These are phyloP conservation scores for Heterotilapia buettikoferi DNA, from an alignment of 2,113 vertebrate species.

Conservation along the genomic window DNA sequence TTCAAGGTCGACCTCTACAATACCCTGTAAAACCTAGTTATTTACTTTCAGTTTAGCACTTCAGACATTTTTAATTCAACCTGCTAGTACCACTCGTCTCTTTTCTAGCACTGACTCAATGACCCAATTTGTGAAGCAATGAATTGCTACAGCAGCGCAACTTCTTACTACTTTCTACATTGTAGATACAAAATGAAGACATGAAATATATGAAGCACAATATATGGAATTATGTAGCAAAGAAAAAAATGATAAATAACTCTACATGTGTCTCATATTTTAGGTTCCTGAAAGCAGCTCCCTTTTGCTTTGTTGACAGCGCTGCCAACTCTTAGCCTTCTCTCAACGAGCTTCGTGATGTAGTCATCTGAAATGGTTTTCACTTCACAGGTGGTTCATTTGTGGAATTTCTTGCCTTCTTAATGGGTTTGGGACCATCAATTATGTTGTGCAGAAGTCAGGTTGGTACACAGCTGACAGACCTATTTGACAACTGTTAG, in stretches of 20 bases:
- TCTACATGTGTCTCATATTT: neutral
- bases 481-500: neutral
- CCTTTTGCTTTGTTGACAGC: neutral
- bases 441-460: accelerated
- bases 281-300: neutral
- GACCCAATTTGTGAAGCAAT: neutral
- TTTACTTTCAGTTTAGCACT: neutral
- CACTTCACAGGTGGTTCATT: neutral
- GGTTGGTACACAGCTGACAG: neutral
- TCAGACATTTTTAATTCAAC: neutral
- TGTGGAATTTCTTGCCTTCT: neutral
- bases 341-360: neutral
- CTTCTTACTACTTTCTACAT: neutral
- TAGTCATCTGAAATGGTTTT: neutral
- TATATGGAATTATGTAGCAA: neutral
- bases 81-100: neutral
- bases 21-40: neutral
- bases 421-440: neutral
- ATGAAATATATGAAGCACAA: neutral
- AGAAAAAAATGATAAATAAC: neutral
- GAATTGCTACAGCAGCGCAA: neutral
- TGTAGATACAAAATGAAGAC: neutral
- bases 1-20: neutral
- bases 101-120: neutral
- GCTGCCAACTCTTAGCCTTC: neutral